These are phyloP conservation scores for Diprion similis DNA, from an alignment of 1,140 invertebrate genomes.

Conservation along the genomic window DNA sequence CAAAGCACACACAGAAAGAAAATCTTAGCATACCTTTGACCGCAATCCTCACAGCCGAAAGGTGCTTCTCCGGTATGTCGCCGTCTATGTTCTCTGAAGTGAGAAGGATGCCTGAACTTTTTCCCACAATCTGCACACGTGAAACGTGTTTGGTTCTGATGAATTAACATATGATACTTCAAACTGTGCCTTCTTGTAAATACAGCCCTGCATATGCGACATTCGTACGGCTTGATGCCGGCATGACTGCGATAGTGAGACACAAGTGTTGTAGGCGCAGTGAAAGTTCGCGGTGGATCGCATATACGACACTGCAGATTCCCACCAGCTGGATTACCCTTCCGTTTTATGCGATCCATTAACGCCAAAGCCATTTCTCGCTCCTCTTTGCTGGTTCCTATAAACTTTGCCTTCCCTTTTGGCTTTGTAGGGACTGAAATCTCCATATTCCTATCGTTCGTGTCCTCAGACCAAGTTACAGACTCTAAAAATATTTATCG, in stretches of 20 bases:
- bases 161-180: slow-evolving; percentile 75
- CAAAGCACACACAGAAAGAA: neutral
- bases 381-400: slow-evolving; percentile 63
- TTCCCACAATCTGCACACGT: slow-evolving; percentile 70
- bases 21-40: slow-evolving; percentile 56
- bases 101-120: slow-evolving; percentile 73
- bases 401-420: slow-evolving; percentile 65
- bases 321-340: slow-evolving; percentile 56
- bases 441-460: slow-evolving; percentile 27
- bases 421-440: slow-evolving; percentile 49
- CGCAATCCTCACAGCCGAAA: slow-evolving; percentile 71
- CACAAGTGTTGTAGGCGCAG: slow-evolving; percentile 70
- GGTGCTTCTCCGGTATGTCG: slow-evolving; percentile 73
- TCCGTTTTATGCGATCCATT: slow-evolving; percentile 60
- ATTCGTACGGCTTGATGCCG: slow-evolving; percentile 73
- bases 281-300: slow-evolving; percentile 68
- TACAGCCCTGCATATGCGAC: slow-evolving; percentile 67
- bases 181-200: slow-evolving; percentile 73
- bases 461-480: slow-evolving; percentile 22
- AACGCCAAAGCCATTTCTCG: slow-evolving; percentile 61
- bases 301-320: slow-evolving; percentile 70
- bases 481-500: slow-evolving; percentile 8
- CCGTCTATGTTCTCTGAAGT: slow-evolving; percentile 72
- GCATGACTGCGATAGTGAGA: slow-evolving; percentile 75
- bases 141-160: slow-evolving; percentile 71